These are phyloP conservation scores for Ptychobarbus kaznakovi DNA, from an alignment of 2,797 vertebrate genomes.

Conservation along the genomic window DNA sequence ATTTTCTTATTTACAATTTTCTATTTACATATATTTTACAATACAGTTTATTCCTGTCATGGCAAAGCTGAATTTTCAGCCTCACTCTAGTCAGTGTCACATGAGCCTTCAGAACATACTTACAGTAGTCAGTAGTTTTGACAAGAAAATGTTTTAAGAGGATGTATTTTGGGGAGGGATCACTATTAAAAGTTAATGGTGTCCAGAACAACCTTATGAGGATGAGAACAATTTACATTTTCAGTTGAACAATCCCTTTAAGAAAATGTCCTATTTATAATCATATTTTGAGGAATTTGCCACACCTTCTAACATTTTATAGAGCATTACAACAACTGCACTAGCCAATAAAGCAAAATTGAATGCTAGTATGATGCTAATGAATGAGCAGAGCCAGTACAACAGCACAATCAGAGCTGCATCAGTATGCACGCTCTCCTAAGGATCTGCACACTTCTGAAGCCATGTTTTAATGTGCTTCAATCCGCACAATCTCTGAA, in stretches of 20 bases:
- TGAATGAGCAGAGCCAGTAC: slow-evolving; percentile 54
- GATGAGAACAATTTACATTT: neutral
- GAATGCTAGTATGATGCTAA: slow-evolving; percentile 27
- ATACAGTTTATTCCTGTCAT: neutral
- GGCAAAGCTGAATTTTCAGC: neutral
- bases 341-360: slow-evolving; percentile 1
- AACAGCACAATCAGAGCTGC: slow-evolving; percentile 62
- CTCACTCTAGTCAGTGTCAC: neutral
- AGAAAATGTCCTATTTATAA: neutral
- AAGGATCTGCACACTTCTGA: slow-evolving; percentile 73
- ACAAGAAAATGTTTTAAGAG: too few relatives aligned
- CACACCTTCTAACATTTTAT: neutral
- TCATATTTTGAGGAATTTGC: neutral
- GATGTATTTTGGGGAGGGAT: too few relatives aligned
- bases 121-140: too few relatives aligned
- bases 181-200: neutral
- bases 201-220: slow-evolving; percentile 9
- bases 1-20: too few relatives aligned
- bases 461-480: slow-evolving; percentile 77
- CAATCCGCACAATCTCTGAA: slow-evolving; percentile 79
- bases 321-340: neutral
- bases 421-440: slow-evolving; percentile 65
- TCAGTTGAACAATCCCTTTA: neutral
- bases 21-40: neutral
- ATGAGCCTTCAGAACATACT: neutral